Conservation (phyloP, 1,140 invertebrate species). For the Achroia grisella region DNA sequence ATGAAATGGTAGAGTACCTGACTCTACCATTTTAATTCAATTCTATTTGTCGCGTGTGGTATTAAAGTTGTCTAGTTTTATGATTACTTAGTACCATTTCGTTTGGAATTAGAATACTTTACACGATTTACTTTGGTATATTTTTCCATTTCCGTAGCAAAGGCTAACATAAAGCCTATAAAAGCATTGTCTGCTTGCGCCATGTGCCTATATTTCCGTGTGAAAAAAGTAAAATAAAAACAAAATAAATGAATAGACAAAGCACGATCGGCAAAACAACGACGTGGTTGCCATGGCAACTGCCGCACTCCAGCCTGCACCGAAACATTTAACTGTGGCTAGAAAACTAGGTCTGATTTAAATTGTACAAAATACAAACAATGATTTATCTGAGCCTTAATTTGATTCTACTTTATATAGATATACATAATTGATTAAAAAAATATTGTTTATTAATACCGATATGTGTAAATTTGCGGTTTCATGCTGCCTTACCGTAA, state of each 20-base stretch:
- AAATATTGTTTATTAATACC: too few species aligned
- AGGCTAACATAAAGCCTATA: slow-evolving; percentile 9
- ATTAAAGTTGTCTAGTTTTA: too few species aligned
- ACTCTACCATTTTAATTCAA: too few species aligned
- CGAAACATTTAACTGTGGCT: slow-evolving; percentile 18
- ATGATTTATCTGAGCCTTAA: too few species aligned
- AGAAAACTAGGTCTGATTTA: background rate
- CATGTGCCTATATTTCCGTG: slow-evolving; percentile 28
- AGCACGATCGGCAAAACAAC: slow-evolving; percentile 60
- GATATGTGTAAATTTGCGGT: too few species aligned
- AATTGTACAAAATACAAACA: slow-evolving; percentile 7
- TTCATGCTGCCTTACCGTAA: too few species aligned
- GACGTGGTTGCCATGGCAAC: slow-evolving; percentile 50
- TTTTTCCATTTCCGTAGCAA: background rate
- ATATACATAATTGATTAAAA: too few species aligned
- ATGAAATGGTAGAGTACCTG: too few species aligned
- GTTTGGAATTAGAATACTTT: too few species aligned
- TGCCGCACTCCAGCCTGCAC: slow-evolving; percentile 33
- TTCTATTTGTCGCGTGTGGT: too few species aligned
- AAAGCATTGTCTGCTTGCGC: slow-evolving; percentile 25
- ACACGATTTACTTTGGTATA: background rate
- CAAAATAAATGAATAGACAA: slow-evolving; percentile 45
- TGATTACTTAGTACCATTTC: too few species aligned
- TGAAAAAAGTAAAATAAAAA: slow-evolving; percentile 28
- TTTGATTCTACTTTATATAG: too few species aligned